Evolutionary conservation across 2,797 vertebrate genomes (phyloP), one percentile per base, ranked within the genome.

Genomic region (Coregonus sp.): DNA sequence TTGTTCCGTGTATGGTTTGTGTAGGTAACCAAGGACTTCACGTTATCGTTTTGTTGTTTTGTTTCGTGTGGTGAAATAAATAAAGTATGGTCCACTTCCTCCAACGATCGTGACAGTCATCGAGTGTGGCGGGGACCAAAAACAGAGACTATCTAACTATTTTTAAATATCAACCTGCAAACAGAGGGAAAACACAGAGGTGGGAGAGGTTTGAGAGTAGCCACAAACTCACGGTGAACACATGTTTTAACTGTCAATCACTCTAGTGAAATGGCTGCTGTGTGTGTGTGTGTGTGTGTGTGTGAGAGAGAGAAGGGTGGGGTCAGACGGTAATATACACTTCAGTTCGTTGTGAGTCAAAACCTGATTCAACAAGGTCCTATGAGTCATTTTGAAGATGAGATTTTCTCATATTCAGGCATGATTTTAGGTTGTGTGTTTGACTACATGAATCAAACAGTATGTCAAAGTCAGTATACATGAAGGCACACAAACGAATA

Each of bases 91-190:
- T 25, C 25, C 25, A 25, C 25, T 25, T 25, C 25, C 25, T 25
- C 25, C 25, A 25, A 25, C 25, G 25, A 25, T 25, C 25, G 25
- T 25, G 25, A 25, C 25, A 25, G 25, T 25, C 25, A 25, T 25
- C 25, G 77, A 79, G 73, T 50, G 75, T 80, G 85, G 40, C 9
- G 80, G 81, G 86, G 81, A 85, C 78, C 78, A 84, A 85, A 85
- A 87, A 88, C 82, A 52, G 29, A 11, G 72, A 74, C 63, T 33
- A 33, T 33, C 31, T 2, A 78, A 79, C 84, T 77, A 35, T 75
- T 81, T 81, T 75, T 78, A 92, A 92, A 93, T 88, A 89, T 91
- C 90, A 91, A 75, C 0, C 72, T 77, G 87, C 82, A 88, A 89
- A 87, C 18, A 1, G n/a, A n/a, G 56, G n/a, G 18, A 7, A 75